phyloP scores from a whole-genome alignment of 2,113 vertebrate species.

The Hippocampus mohnikei region DNA sequence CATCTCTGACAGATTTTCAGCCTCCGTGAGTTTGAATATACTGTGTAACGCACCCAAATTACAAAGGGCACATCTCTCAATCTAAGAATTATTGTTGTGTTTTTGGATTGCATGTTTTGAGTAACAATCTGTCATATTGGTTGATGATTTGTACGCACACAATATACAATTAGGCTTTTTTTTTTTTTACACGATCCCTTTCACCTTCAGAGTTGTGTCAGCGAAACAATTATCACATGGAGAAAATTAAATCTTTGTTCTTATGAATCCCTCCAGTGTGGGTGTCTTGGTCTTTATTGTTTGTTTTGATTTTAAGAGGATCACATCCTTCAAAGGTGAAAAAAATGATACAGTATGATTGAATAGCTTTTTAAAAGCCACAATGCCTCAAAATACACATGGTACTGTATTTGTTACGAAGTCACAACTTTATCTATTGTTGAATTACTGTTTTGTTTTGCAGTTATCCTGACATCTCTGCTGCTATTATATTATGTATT shows the following conservation, averaged over 20 bases:
- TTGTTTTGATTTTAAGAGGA: neutral
- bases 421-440: too few species aligned
- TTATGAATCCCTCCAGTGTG: neutral
- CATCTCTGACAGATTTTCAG: neutral
- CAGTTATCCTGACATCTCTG: neutral
- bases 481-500: neutral
- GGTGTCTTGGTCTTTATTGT: neutral
- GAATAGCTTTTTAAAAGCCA: too few species aligned
- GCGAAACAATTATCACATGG: neutral
- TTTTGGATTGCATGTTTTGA: neutral
- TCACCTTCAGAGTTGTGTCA: neutral
- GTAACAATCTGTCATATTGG: neutral
- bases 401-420: too few species aligned
- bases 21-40: neutral
- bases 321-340: neutral
- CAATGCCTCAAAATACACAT: too few species aligned
- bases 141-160: neutral
- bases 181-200: neutral
- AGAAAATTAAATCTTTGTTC: slow-evolving; percentile 6
- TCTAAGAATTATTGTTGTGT: neutral
- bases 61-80: neutral
- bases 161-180: neutral
- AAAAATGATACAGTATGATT: too few species aligned
- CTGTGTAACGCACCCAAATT: neutral
- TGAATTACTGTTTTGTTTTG: too few species aligned